These are phyloP conservation scores for Cyclopterus lumpus DNA, from an alignment of 2,797 vertebrate genomes.

Conservation along the genomic window DNA sequence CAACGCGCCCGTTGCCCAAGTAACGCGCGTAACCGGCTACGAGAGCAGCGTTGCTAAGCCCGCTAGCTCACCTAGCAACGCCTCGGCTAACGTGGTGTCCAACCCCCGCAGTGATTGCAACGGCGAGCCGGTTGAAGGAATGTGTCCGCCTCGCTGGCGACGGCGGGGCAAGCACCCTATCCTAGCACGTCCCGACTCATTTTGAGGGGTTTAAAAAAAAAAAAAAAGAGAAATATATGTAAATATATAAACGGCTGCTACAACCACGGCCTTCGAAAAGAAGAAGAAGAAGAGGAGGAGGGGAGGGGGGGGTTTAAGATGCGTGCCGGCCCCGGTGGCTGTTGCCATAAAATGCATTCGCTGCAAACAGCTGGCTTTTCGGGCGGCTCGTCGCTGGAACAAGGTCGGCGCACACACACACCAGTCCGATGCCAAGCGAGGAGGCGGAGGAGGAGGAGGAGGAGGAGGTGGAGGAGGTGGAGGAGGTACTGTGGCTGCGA, in stretches of 20 bases:
- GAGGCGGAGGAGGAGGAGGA: conserved; percentile 61
- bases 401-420: conserved; percentile 66
- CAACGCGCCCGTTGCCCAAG: too few relatives aligned
- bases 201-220: conserved; percentile 1
- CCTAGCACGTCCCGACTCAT: conserved; percentile 62
- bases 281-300: neutral
- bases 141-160: conserved; percentile 70
- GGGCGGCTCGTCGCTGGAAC: conserved; percentile 55
- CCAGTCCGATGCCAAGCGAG: conserved; percentile 51
- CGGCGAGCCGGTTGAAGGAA: conserved; percentile 65
- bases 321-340: conserved; percentile 43
- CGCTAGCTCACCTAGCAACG: conserved; percentile 57
- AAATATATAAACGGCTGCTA: neutral
- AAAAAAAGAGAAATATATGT: too few relatives aligned
- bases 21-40: conserved; percentile 24
- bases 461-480: conserved; percentile 13
- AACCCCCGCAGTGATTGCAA: conserved; percentile 72
- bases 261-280: neutral
- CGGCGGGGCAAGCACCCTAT: conserved; percentile 58
- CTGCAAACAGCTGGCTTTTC: conserved; percentile 59
- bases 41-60: conserved; percentile 42
- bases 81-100: conserved; percentile 56
- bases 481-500: conserved; percentile 61
- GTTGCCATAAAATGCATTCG: conserved; percentile 29
- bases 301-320: neutral